phyloP scores from a whole-genome alignment of 1,140 invertebrate genomes.

The Lutraria rhynchaena region DNA sequence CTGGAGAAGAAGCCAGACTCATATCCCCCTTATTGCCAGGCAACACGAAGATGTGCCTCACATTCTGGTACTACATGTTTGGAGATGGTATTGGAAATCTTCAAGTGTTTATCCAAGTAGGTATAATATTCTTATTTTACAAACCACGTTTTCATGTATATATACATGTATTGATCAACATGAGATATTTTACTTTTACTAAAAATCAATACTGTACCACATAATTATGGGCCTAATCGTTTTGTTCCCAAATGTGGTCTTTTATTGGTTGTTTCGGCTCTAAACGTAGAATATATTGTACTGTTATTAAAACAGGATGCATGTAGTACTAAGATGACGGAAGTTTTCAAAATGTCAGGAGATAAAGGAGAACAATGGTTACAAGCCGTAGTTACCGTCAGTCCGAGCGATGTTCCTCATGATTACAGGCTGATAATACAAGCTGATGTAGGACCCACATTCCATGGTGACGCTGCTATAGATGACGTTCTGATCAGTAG shows the following conservation, averaged over 20 bases:
- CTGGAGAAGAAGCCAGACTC: slow-evolving; percentile 1
- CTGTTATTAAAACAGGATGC: no score
- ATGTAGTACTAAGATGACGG: neutral
- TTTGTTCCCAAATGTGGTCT: no score
- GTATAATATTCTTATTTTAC: no score
- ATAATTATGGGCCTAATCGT: no score
- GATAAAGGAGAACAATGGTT: slow-evolving; percentile 7
- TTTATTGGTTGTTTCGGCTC: no score
- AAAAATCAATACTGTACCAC: no score
- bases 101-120: slow-evolving; percentile 2
- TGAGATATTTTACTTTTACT: no score
- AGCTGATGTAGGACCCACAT: neutral
- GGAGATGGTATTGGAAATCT: slow-evolving; percentile 27
- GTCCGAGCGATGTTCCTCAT: neutral
- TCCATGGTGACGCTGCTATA: slow-evolving; percentile 34
- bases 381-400: neutral
- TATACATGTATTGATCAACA: no score
- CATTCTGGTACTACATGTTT: slow-evolving; percentile 17
- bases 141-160: no score
- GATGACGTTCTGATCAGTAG: no score
- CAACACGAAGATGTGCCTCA: neutral
- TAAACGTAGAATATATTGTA: no score
- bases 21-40: neutral
- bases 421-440: slow-evolving; percentile 9
- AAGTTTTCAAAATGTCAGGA: neutral